Evolutionary conservation across 2,888 invertebrate genomes (phyloP), one percentile per base, ranked within the genome.

Genomic region (Rhagophthalmus giganteus): DNA sequence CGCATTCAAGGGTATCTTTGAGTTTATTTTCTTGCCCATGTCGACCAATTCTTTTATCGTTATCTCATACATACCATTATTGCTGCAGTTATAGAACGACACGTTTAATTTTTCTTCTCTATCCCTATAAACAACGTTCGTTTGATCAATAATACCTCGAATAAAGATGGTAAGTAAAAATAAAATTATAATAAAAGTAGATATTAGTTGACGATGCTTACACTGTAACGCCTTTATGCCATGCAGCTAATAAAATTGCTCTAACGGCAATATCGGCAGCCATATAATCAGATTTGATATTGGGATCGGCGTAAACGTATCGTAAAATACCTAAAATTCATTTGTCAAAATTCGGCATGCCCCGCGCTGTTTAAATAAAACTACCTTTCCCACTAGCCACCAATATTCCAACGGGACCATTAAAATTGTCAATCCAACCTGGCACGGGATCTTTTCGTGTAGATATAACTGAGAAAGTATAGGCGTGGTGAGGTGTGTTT

Each of bases 351-450:
- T n/a, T n/a, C n/a, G n/a, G n/a, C n/a, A n/a, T n/a, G n/a, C n/a
- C n/a, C n/a, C n/a, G n/a, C n/a, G n/a, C n/a, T n/a, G n/a, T n/a
- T n/a, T n/a, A n/a, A n/a, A n/a, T n/a, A n/a, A n/a, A n/a, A n/a
- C n/a, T n/a, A n/a, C 81, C 92, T 76, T 88, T 87, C 0, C 88
- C 88, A 39, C 82, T 79, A 0, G 85, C 90, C 0, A 85, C 73
- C 52, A 90, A 64, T 37, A 90, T 72, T 0, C 84, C 94, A 27
- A 86, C 85, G 0, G 94, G 93, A 0, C 96, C 96, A 68, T 95
- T 95, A 58, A 90, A 88, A 68, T 93, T 96, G 65, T 96, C 95
- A 7, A 91, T 77, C 94, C 94, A 97, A 0, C 93, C 94, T 0
- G 79, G 73, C 0, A 84, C 52, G 0, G 89, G 89, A 1, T 73